Evolutionary conservation across 2,113 vertebrate genomes (phyloP), one percentile per base, ranked within the genome.

Genomic region (Capricornis sumatraensis): DNA sequence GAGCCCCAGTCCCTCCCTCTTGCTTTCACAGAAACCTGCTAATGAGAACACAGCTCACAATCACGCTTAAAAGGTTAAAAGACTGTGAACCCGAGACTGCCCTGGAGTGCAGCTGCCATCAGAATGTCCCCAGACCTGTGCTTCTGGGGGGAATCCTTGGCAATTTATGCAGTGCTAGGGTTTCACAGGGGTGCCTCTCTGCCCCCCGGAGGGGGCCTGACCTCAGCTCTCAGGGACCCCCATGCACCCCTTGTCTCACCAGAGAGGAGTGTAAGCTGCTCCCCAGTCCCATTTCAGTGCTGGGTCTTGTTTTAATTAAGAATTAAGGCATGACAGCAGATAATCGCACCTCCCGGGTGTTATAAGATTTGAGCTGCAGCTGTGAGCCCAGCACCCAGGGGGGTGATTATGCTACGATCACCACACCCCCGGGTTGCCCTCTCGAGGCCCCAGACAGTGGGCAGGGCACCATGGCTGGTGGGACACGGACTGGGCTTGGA

Each of bases 301-400:
- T 67, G 93, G 92, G 88, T 98, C 98, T 98, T 98, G 96, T 98
- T 99, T 98, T 98, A 98, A 99, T 98, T 98, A 98, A 98, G 97
- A 98, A 99, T 98, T 97, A 98, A 98, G 97, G 78, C 97, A 95
- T 90, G 97, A 97, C 97, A 98, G 97, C 81, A 97, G 97, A 98
- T 98, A 98, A 99, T 99, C 97, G 74, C 13, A 92, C 97, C 98
- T 98, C 98, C 97, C 12, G 95, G 97, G 96, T 95, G 89, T 98
- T 98, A 92, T 43, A 91, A 96, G 97, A 28, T 93, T 98, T 96
- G 98, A 98, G 92, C 94, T 97, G 91, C 98, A 96, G 93, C 97
- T 98, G 97, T 40, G n/a, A 98, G 96, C 67, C 52, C 83, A 76
- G 2, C 93, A 90, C 97, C 93, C 96, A 57, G 87, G 94, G 91